Evolutionary conservation across 2,113 vertebrate genomes (phyloP).

Genomic region (Callipepla californica): DNA sequence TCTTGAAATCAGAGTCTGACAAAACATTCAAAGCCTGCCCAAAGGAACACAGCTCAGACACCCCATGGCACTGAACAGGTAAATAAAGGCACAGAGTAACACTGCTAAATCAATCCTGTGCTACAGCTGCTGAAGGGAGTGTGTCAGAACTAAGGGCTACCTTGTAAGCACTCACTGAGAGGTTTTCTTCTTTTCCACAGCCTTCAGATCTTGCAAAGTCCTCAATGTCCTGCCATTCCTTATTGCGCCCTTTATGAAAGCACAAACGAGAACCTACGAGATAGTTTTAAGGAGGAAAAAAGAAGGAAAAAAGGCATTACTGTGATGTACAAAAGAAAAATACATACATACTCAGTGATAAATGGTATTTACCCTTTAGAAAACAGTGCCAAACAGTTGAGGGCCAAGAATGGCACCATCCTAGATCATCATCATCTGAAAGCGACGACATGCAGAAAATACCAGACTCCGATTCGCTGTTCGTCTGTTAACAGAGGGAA

Average conservation of each 20-base stretch:
- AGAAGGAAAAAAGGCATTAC: background rate
- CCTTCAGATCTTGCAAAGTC: slow-evolving; percentile 87
- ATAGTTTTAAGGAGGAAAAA: background rate
- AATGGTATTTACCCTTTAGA: slow-evolving; percentile 88
- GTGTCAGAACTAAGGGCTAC: slow-evolving; percentile 65
- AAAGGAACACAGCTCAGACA: background rate
- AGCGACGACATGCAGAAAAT: slow-evolving; percentile 97
- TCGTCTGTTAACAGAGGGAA: slow-evolving; percentile 79
- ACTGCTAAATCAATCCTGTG: background rate
- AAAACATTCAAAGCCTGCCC: background rate
- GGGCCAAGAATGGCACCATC: slow-evolving; percentile 98
- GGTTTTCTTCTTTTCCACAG: slow-evolving; percentile 86
- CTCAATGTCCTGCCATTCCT: slow-evolving; percentile 95
- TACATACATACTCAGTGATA: background rate
- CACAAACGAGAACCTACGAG: slow-evolving; percentile 90
- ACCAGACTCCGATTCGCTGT: slow-evolving; percentile 95
- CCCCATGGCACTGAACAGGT: background rate
- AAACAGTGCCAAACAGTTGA: slow-evolving; percentile 98
- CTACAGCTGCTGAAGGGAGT: background rate
- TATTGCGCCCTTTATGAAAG: slow-evolving; percentile 92
- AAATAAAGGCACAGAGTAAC: background rate
- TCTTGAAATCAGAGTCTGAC: background rate
- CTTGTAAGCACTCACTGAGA: slow-evolving; percentile 82
- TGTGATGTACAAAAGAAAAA: background rate
- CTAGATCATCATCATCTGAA: slow-evolving; percentile 97